Base-by-base conservation (phyloP, 2,797 vertebrate species). In the Neosilurus hyrtlii region DNA sequence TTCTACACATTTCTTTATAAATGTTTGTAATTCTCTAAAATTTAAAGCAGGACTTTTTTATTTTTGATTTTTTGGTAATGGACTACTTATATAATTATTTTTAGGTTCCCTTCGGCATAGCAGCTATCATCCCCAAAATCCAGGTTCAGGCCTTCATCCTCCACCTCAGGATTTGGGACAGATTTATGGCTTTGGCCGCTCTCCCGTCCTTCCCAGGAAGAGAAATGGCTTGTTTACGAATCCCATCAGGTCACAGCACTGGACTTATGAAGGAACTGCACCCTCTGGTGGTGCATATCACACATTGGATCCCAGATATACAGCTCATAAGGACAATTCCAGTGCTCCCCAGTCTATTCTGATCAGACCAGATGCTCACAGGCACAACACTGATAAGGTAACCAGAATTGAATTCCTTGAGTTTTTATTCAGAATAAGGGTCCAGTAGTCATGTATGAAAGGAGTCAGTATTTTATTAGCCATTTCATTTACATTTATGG, bases 271-370 rank as follows among this genome's bases (percentile, higher is more conserved):
- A 76, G 89, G 92, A 86, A 91, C 92, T 88, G 90, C 87, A 35
- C 95, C 95, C 89, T 96, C 97, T 0, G 91, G 94, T 89, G 96
- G 92, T 88, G 92, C 90, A 66, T 90, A 91, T 0, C 71, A 94
- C 85, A 93, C 91, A 85, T 85, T 95, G 89, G 94, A 96, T 85
- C 16, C 16, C 80, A 95, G 89, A 86, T 95, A 96, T 0, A 4
- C 86, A 16, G n/a, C 79, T 43, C 94, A 89, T 81, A 94, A 91
- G 1, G 95, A 97, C 62, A 84, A 91, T 0, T 78, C 90, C 0
- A 92, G 90, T 0, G 92, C 94, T 20, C 97, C 96, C 0, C 97
- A 96, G 0, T 99, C 97, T 10, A 99, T 99, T 92, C 93, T 99
- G 68, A 94, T 99, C 87, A 96, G 95, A 87, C 97, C 96, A n/a